These are phyloP conservation scores for Drosophila kambysellisi DNA, from an alignment of 2,888 invertebrate species.

Conservation along the genomic window DNA sequence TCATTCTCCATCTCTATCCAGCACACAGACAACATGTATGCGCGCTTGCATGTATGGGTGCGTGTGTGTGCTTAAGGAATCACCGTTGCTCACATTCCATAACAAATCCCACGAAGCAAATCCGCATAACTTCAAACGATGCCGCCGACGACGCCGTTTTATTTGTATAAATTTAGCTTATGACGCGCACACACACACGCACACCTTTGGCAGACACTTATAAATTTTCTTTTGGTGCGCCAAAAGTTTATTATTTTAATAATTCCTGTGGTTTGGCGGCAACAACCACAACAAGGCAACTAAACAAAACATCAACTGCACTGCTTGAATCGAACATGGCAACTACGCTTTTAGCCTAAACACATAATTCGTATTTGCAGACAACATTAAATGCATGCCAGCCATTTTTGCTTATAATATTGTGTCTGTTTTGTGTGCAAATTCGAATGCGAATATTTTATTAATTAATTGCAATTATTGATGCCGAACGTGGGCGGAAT, in stretches of 20 bases:
- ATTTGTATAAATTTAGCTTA: conserved; percentile 78
- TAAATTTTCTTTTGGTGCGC: conserved; percentile 66
- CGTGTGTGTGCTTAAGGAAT: conserved; percentile 35
- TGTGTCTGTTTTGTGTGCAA: conserved; percentile 22
- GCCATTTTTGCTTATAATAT: conserved; percentile 69
- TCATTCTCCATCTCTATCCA: conserved; percentile 1
- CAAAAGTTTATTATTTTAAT: conserved; percentile 74
- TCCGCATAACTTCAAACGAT: conserved; percentile 63
- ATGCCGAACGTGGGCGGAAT: conserved; percentile 45
- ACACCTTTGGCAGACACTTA: conserved; percentile 62
- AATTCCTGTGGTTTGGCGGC: conserved; percentile 64
- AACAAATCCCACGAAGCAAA: conserved; percentile 60
- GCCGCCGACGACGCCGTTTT: conserved; percentile 61
- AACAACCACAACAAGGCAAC: conserved; percentile 45
- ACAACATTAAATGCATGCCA: conserved; percentile 54
- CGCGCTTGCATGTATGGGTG: not conserved
- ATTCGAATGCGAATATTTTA: conserved; percentile 42
- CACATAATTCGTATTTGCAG: conserved; percentile 19
- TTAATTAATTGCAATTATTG: conserved; percentile 75
- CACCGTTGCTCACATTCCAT: conserved; percentile 54
- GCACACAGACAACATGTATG: not conserved
- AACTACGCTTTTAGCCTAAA: conserved; percentile 51
- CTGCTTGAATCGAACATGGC: conserved; percentile 50
- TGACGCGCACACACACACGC: conserved; percentile 39
- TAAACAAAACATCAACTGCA: conserved; percentile 53